These are phyloP conservation scores for Torymus tubicola DNA, from an alignment of 2,888 invertebrate species.

Conservation along the genomic window DNA sequence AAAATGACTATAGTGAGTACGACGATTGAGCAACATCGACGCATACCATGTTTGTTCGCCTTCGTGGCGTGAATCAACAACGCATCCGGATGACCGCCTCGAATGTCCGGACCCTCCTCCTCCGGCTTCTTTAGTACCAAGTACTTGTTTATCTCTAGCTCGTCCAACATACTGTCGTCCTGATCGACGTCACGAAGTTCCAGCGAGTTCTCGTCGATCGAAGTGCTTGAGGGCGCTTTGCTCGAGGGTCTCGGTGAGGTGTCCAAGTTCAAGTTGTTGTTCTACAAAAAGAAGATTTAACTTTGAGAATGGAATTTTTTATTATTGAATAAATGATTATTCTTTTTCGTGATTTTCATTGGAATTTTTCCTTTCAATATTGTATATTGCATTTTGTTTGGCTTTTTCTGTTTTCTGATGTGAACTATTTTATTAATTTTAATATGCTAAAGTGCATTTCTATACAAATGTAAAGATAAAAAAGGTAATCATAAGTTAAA, in stretches of 20 bases:
- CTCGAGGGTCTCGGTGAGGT: conserved; percentile 70
- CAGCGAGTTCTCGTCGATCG: conserved; percentile 72
- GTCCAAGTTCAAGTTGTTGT: conserved; percentile 67
- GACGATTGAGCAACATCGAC: not conserved
- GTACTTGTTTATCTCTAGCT: conserved; percentile 88
- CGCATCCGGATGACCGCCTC: conserved; percentile 96
- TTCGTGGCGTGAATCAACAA: conserved; percentile 97
- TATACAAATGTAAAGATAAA: no score
- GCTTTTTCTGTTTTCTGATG: no score
- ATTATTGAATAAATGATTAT: no score
- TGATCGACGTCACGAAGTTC: conserved; percentile 69
- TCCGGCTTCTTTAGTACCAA: conserved; percentile 87
- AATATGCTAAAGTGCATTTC: no score
- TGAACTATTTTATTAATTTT: no score
- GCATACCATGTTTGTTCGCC: conserved; percentile 88
- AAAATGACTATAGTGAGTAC: not conserved
- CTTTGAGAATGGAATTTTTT: no score
- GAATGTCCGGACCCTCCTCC: conserved; percentile 93
- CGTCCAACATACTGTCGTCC: conserved; percentile 80
- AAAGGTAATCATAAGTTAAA: no score
- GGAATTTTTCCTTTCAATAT: no score
- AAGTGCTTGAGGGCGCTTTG: conserved; percentile 71
- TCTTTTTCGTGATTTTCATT: no score
- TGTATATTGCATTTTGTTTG: no score
- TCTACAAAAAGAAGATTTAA: conserved; percentile 61